phyloP scores from a whole-genome alignment of 2,113 vertebrate genomes.

The Crotalus helleri region DNA sequence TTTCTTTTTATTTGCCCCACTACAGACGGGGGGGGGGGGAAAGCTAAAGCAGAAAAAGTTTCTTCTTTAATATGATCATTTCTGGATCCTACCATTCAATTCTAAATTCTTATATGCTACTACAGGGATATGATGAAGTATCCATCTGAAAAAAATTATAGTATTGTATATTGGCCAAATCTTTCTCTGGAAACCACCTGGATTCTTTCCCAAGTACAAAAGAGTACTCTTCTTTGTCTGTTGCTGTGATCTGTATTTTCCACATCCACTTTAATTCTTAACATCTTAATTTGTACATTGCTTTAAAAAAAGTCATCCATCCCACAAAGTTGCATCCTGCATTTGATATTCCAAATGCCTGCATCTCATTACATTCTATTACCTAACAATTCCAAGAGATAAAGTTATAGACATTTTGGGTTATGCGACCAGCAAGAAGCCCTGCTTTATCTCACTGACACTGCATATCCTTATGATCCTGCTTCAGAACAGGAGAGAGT shows the following conservation, averaged over 20 bases:
- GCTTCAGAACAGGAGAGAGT: conserved; percentile 31
- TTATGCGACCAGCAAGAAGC: conserved; percentile 29
- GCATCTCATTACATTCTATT: not conserved
- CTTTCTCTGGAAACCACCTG: conserved; percentile 24
- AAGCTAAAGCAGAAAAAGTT: not conserved
- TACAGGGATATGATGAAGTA: conserved; percentile 1
- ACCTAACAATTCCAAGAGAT: conserved; percentile 21
- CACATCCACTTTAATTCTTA: conserved; percentile 9
- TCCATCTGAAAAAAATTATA: conserved; percentile 20
- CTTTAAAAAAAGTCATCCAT: not conserved
- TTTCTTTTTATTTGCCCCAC: not conserved
- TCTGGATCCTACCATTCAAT: not conserved
- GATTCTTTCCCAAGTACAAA: conserved; percentile 6
- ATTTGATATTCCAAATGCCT: conserved; percentile 10
- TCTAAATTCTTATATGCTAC: not conserved
- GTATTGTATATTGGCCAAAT: conserved; percentile 7
- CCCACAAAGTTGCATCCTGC: not conserved
- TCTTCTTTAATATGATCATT: not conserved
- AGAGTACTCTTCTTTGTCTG: not conserved
- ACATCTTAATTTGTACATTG: conserved; percentile 16
- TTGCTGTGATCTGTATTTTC: not conserved
- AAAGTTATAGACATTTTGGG: not conserved
- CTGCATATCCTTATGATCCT: conserved; percentile 27
- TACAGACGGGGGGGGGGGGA: no score
- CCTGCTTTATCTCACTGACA: conserved; percentile 7